These are phyloP conservation scores for Clarias pachynema DNA, from an alignment of 2,797 vertebrate genomes.

Conservation along the genomic window DNA sequence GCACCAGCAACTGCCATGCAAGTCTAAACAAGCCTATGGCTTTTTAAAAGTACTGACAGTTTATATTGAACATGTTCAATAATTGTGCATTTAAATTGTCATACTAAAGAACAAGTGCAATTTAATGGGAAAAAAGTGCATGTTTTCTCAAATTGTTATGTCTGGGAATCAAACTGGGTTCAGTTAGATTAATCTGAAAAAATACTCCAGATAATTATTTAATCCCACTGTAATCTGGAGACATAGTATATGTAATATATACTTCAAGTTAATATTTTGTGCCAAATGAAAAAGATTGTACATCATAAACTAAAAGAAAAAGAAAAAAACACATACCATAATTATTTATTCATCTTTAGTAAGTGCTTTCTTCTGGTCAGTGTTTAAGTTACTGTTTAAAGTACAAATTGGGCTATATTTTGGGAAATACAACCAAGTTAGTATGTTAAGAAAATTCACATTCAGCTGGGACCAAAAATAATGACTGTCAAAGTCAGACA, in stretches of 20 bases:
- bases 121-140: not conserved
- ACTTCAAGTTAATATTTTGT: not conserved
- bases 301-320: not conserved
- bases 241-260: not conserved
- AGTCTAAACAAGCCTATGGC: not conserved
- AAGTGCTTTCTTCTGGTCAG: constrained; percentile 2
- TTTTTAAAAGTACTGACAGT: not conserved
- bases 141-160: not conserved
- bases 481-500: not conserved
- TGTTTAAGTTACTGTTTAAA: not conserved
- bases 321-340: not conserved
- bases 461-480: not conserved
- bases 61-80: not conserved
- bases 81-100: not conserved
- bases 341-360: not conserved
- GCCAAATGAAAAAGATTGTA: not conserved
- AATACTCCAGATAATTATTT: not conserved
- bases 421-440: not conserved
- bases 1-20: not conserved
- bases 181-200: constrained; percentile 7
- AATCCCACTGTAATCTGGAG: not conserved
- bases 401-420: not conserved
- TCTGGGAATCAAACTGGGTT: not conserved
- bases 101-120: not conserved
- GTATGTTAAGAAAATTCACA: not conserved